Evolutionary conservation across 2,113 vertebrate species (phyloP), one percentile per base, ranked within the genome.

Genomic region (Pao palembangensis): DNA sequence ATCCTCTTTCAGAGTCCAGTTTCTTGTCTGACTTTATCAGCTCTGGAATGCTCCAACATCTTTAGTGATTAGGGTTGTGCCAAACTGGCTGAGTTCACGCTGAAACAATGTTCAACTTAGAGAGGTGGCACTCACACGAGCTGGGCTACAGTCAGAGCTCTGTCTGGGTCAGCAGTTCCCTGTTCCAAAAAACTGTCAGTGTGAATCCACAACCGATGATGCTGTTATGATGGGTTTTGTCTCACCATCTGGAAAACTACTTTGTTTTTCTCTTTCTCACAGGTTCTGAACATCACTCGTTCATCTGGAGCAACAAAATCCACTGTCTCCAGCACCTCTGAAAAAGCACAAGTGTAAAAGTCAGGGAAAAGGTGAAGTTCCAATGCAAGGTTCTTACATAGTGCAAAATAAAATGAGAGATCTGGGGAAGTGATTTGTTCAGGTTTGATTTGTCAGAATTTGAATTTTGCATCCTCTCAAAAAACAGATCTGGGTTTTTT

Each of bases 181-280:
- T 99, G 58, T 18, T 55, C 21, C 20, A 23, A 13, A n/a, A n/a
- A 2, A 10, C 4, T 49, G 19, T 12, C 14, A 43, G 1, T 12
- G n/a, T 15, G 10, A 49, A 41, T 2, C 5, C 3, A 38, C 8
- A 38, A 38, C 34, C 3, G 3, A 12, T 38, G 34, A 38, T 12
- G 8, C 34, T 38, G 25, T 38, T 38, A 12, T 38, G 16, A 16
- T 3, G 38, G 17, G 16, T 46, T 3, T 0, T 0, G 47, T 70
- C 92, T 80, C 87, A 99, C 96, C 97, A 99, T 96, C 69, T 99
- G 96, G 85, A 99, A 98, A 72, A 99, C 88, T 1, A 98, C 92
- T 14, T 0, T 16, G 53, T 80, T 87, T 65, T 82, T 93, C 75
- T 99, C 97, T 57, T 79, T 92, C 77, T 90, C 87, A 72, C 96